Evolutionary conservation across 2,113 vertebrate species (phyloP), one percentile per base, ranked within the genome.

Genomic region (Sporophila hypoxantha): DNA sequence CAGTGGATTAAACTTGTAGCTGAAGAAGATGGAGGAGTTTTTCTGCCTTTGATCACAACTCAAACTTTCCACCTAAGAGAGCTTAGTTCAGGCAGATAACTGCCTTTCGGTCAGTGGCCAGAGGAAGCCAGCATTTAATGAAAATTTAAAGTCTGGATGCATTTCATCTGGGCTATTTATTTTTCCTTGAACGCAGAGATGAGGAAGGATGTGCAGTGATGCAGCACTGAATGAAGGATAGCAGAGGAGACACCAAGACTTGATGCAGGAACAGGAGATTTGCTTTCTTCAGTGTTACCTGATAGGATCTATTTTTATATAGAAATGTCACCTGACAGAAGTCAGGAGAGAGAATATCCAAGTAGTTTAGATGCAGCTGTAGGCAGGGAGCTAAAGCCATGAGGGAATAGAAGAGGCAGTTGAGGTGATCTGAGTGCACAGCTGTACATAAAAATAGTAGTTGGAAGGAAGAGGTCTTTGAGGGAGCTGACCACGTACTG

Each of bases 291-390:
- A 29, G 1, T 42, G 44, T 82, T 93, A 87, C 82, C 76, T 67
- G 65, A 37, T 69, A 56, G 39, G 9, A 80, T 87, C 73, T 95
- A 32, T 85, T 94, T 92, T 94, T 93, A 42, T 39, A n/a, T 27
- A n/a, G 57, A 87, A 85, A 67, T 70, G 57, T 89, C 90, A 80
- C 73, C 61, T 91, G 82, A 71, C 57, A 67, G 44, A 91, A 82
- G 29, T 76, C 56, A 67, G 56, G 34, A 70, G 73, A 37, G n/a
- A 70, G 65, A 77, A 70, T 89, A 80, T 70, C 10, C 2, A 53
- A 49, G 57, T 56, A 73, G 50, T 82, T 87, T 62, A 81, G 27
- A 46, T 81, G 74, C 52, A 91, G 52, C 69, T 89, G 32, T 57
- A 80, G 61, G 61, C 27, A 67, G 68, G 16, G 39, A 92, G 37